Evolutionary conservation across 2,888 invertebrate genomes (phyloP), one percentile per base, ranked within the genome.

Genomic region (Dilophus febrilis): DNA sequence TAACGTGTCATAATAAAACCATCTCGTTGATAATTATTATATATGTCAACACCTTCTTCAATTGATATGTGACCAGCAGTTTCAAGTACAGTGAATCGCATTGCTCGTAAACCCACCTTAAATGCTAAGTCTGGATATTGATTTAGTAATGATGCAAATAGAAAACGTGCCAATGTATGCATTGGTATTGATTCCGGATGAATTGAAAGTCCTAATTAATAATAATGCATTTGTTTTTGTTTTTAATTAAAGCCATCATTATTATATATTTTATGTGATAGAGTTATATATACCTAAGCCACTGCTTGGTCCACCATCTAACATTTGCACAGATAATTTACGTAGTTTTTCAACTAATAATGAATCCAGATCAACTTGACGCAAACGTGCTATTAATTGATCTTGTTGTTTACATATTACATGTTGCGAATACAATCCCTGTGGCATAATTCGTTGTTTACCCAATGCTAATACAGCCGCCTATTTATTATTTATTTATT

Each of bases 131-230:
- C 83, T 0, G 77, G 72, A 55, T 85, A 80, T 47, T 73, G 71
- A 35, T 77, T 74, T 50, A 84, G 65, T 46, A 86, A 65, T 19
- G 82, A 75, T 26, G 79, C 71, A 65, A 86, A 86, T 46, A 85
- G 67, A 61, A 77, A 85, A 47, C 80, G 60, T 10, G 85, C 84
- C 61, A 84, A 83, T 32, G 82, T 83, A 56, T 86, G 85, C 70
- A 85, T 83, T 14, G 86, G 85, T 48, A 82, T 77, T 30, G 81
- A 80, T 49, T 85, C 77, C 0, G 83, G 77, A 57, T 83, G 83
- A 46, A 84, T 77, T n/a, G 59, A 55, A 14, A 66, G 60, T 18
- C 81, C 82, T 28, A 12, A n/a, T 37, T 26, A 17, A 27, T 22
- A 13, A 29, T 42, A 70, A 64, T 16, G 12, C 19, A 36, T 13